Percentiles rank a stretch among this genome's conserved stretches.
phyloP scores from a whole-genome alignment of 1,140 invertebrate genomes.

The Cheumatopsyche charites region DNA sequence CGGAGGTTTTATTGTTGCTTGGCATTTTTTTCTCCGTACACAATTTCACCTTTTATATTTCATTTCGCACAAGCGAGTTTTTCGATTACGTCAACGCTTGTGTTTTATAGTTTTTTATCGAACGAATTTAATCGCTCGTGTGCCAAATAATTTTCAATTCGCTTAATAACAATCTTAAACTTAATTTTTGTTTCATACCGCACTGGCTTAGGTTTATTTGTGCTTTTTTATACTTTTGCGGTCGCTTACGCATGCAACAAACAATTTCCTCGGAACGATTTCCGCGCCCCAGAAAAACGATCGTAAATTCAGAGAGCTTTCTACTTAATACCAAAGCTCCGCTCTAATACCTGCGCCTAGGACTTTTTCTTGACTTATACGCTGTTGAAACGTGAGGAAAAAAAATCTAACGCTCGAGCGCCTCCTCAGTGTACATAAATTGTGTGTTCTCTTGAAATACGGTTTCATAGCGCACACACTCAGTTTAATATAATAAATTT shows the following conservation, averaged over 20 bases:
- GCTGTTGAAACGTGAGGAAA: not conserved
- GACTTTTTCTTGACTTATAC: conserved; percentile 22
- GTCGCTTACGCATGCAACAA: conserved; percentile 40
- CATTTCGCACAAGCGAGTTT: too few relatives aligned
- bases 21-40: not conserved
- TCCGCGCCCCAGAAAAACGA: conserved; percentile 32
- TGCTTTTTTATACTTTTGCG: conserved; percentile 10
- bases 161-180: not conserved
- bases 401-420: not conserved
- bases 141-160: not conserved
- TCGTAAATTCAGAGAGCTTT: conserved; percentile 37
- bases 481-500: conserved; percentile 4
- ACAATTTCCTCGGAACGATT: conserved; percentile 39
- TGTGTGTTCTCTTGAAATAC: not conserved
- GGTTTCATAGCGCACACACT: not conserved
- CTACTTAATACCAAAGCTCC: conserved; percentile 30
- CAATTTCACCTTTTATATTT: conserved; percentile 2
- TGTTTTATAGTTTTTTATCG: not conserved
- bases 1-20: not conserved
- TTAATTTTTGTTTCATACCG: not conserved
- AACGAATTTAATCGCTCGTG: not conserved
- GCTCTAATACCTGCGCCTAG: conserved; percentile 24
- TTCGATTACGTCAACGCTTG: too few relatives aligned
- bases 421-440: not conserved
- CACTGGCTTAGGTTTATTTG: not conserved